These are phyloP conservation scores for Serripes groenlandicus DNA, from an alignment of 2,888 invertebrate genomes.

Conservation along the genomic window DNA sequence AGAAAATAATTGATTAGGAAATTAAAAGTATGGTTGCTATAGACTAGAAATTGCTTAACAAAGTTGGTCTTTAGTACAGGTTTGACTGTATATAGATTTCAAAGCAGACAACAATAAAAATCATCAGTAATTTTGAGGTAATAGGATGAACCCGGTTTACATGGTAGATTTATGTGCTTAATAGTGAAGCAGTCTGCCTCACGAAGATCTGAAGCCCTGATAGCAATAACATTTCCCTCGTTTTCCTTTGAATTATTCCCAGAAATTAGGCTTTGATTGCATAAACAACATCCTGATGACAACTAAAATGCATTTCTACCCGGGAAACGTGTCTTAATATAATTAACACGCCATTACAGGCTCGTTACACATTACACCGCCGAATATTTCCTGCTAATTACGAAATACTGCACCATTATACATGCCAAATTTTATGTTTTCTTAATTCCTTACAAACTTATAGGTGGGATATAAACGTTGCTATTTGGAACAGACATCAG, in stretches of 20 bases:
- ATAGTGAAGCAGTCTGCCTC: too few relatives aligned
- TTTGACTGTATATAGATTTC: too few relatives aligned
- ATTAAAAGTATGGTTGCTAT: too few relatives aligned
- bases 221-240: conserved; percentile 1
- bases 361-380: conserved; percentile 4
- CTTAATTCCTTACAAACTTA: conserved; percentile 5
- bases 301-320: conserved; percentile 4
- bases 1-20: too few relatives aligned
- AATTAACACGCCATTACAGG: conserved; percentile 18
- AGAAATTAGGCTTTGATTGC: not conserved
- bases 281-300: conserved; percentile 10
- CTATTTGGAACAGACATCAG: conserved; percentile 14
- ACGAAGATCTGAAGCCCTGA: not conserved
- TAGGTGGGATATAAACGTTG: not conserved
- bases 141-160: too few relatives aligned
- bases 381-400: conserved; percentile 14
- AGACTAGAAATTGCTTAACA: too few relatives aligned
- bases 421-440: conserved; percentile 9
- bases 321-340: conserved; percentile 12
- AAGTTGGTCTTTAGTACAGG: too few relatives aligned
- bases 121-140: too few relatives aligned
- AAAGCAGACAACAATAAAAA: too few relatives aligned
- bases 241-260: conserved; percentile 16
- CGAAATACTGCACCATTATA: conserved; percentile 12
- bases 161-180: too few relatives aligned